phyloP scores from a whole-genome alignment of 2,113 vertebrate species.

The Falcunculus frontatus region DNA sequence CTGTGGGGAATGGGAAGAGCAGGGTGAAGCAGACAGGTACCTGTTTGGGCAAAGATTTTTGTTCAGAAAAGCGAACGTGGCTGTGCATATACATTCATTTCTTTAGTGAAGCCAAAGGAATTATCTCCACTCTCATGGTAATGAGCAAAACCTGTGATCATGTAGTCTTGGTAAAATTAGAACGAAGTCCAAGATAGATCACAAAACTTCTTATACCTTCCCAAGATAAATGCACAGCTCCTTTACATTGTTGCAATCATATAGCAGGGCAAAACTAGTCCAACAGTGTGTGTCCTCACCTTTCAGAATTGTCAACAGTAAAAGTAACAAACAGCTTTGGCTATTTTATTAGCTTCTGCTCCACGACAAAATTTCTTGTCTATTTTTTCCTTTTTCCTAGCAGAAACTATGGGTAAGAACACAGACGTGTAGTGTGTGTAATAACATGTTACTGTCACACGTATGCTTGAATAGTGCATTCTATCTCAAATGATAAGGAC shows the following conservation, averaged over 20 bases:
- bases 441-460: accelerated
- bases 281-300: neutral
- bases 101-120: neutral
- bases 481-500: neutral
- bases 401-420: neutral
- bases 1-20: neutral
- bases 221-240: neutral
- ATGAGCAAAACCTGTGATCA: neutral
- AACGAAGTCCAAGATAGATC: no score
- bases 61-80: neutral
- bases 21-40: neutral
- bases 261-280: neutral
- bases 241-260: neutral
- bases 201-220: neutral
- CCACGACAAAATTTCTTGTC: neutral
- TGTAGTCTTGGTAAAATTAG: neutral
- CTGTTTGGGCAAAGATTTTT: neutral
- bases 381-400: neutral
- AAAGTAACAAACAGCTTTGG: neutral
- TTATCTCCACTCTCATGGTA: accelerated
- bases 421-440: neutral
- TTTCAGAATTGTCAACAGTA: neutral
- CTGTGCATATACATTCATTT: accelerated
- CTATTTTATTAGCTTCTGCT: neutral
- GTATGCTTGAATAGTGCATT: neutral